Percentiles rank a stretch among this genome's conserved stretches.
These are phyloP conservation scores for Protobothrops flavoviridis DNA, from an alignment of 2,113 vertebrate species.

Conservation along the genomic window DNA sequence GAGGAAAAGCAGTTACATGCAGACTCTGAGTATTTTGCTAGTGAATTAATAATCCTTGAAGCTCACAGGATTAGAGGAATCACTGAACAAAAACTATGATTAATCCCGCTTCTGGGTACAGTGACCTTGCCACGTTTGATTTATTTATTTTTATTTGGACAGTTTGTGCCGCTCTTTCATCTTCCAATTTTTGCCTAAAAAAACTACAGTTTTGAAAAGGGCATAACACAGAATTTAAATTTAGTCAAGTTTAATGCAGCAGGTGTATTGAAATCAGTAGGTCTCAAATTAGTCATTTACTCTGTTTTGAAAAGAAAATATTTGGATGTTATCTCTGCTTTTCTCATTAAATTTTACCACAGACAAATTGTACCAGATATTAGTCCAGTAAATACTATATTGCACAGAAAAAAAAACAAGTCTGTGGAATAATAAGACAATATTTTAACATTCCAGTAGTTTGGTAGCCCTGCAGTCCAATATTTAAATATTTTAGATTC, in stretches of 20 bases:
- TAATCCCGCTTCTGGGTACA: conserved; percentile 15
- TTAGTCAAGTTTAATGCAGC: background rate
- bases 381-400: background rate
- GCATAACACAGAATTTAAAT: background rate
- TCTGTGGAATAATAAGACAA: background rate
- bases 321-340: conserved; percentile 39
- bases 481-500: background rate
- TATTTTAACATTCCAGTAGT: background rate
- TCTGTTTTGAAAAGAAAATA: background rate
- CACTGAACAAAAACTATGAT: conserved; percentile 12
- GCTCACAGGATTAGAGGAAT: conserved; percentile 36
- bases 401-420: background rate
- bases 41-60: conserved; percentile 25
- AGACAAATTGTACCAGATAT: background rate
- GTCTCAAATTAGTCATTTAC: background rate
- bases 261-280: background rate
- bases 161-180: background rate
- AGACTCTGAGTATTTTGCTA: conserved; percentile 26
- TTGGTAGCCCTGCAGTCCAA: background rate
- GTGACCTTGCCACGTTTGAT: background rate
- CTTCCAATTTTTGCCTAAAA: background rate
- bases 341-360: background rate
- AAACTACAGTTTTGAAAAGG: conserved; percentile 46
- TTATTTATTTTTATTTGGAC: background rate
- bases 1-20: background rate